Evolutionary conservation across 2,113 vertebrate species (phyloP).

Genomic region (Scophthalmus maximus): DNA sequence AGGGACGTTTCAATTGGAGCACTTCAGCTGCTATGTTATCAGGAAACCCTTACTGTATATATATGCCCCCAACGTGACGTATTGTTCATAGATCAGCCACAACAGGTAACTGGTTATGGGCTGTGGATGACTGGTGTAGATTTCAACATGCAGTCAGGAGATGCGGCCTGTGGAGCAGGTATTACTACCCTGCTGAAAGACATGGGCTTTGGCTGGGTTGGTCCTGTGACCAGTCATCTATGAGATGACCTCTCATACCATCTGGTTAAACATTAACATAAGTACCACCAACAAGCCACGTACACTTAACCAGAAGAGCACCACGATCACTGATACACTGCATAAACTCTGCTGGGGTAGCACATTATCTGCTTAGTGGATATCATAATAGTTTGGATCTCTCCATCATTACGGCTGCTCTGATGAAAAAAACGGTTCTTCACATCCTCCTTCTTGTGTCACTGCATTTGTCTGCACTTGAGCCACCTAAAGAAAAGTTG

Average conservation of each 20-base stretch:
- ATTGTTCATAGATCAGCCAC: not conserved
- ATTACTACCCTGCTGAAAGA: not conserved
- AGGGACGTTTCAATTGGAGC: constrained; percentile 8
- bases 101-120: not conserved
- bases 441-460: not conserved
- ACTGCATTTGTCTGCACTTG: not conserved
- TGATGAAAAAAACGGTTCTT: no score
- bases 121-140: not conserved
- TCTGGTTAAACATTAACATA: not conserved
- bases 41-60: constrained; percentile 1
- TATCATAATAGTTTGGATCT: no score
- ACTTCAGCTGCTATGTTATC: constrained; percentile 6
- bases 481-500: not conserved
- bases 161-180: constrained; percentile 1
- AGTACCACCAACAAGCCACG: not conserved
- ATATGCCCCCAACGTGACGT: not conserved
- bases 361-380: no score
- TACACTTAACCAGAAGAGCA: no score
- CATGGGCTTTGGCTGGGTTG: not conserved
- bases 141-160: not conserved
- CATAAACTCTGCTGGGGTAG: no score
- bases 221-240: not conserved
- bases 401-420: no score
- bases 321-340: no score
- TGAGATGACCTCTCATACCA: not conserved